phyloP scores from a whole-genome alignment of 2,113 vertebrate genomes.

The Xenus cinereus region DNA sequence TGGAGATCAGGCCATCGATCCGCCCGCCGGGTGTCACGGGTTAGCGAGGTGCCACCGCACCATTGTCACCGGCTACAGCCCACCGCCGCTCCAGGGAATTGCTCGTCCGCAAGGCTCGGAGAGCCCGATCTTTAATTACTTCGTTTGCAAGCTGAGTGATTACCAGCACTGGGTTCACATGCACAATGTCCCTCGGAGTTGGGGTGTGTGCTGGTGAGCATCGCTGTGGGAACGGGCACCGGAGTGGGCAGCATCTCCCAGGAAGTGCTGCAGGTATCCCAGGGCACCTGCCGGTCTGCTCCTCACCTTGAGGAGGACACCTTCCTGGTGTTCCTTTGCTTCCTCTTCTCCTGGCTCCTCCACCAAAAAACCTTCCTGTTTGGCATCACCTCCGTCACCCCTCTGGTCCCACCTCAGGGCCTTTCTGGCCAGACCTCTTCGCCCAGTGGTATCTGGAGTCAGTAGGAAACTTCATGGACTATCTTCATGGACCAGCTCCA shows the following conservation, averaged over 20 bases:
- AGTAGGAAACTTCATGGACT: fast-evolving
- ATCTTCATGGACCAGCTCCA: not conserved
- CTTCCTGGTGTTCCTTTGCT: fast-evolving
- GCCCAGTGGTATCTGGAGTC: fast-evolving
- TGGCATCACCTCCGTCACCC: fast-evolving
- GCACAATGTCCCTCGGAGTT: not conserved
- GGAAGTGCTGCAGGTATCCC: not conserved
- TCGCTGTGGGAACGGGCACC: fast-evolving
- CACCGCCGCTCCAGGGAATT: fast-evolving
- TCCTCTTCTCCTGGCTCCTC: fast-evolving
- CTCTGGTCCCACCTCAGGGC: not conserved
- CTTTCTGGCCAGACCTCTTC: not conserved
- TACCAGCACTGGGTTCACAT: not conserved
- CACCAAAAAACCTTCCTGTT: fast-evolving
- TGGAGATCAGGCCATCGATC: not conserved
- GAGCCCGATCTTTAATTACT: not conserved
- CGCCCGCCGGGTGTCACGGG: fast-evolving
- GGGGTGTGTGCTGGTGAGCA: fast-evolving
- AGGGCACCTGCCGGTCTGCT: fast-evolving
- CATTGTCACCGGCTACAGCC: not conserved
- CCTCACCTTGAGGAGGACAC: not conserved
- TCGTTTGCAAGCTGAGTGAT: not conserved
- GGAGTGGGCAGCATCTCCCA: not conserved
- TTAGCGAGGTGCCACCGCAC: not conserved
- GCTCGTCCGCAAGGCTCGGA: fast-evolving